Conservation (phyloP, 2,888 invertebrate species). For the Nowickia ferox region DNA sequence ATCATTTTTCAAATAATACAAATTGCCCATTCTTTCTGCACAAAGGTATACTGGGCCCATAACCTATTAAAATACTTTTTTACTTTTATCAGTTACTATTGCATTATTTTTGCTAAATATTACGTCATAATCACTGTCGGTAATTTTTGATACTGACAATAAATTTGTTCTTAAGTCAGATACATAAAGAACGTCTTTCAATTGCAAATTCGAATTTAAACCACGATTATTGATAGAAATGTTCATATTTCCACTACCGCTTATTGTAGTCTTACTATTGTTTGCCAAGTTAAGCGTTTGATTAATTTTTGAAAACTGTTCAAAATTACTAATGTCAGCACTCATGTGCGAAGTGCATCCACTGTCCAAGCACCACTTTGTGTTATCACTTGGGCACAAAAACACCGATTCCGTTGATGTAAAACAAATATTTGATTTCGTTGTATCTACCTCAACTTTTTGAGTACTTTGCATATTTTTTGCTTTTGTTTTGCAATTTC, state of each 20-base stretch:
- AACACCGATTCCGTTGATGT: no score
- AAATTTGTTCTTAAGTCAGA: not conserved
- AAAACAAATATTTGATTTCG: no score
- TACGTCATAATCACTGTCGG: constrained; percentile 65
- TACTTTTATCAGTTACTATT: constrained; percentile 34
- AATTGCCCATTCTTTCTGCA: no score
- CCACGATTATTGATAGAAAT: constrained; percentile 26
- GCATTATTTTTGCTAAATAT: constrained; percentile 54
- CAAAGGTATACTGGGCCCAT: no score
- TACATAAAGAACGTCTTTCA: constrained; percentile 62
- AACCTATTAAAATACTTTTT: no score
- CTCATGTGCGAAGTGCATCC: constrained; percentile 22
- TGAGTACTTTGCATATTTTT: no score
- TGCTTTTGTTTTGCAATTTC: no score
- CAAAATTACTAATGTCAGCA: constrained; percentile 14
- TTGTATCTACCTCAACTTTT: no score
- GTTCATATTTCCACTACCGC: constrained; percentile 57
- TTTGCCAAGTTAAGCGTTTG: constrained; percentile 63
- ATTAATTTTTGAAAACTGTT: not conserved
- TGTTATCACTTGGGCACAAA: no score
- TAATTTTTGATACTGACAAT: constrained; percentile 46
- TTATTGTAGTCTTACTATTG: constrained; percentile 61
- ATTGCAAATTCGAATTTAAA: constrained; percentile 28
- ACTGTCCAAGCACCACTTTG: no score
- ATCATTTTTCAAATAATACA: constrained; percentile 53